These are phyloP conservation scores for Drosophila longiperda DNA, from an alignment of 2,888 invertebrate species.

Conservation along the genomic window DNA sequence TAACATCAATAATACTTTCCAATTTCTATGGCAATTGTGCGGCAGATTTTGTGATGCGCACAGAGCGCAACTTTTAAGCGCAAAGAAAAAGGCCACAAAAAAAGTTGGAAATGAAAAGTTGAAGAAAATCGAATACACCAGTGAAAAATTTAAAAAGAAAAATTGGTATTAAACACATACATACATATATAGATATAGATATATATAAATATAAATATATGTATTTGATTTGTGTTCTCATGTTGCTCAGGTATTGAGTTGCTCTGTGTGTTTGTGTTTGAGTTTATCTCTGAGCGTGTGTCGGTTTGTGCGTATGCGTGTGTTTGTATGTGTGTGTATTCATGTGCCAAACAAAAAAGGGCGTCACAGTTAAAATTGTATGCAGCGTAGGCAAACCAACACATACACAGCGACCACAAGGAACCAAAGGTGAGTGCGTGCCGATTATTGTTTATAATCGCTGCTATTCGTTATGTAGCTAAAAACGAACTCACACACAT, in stretches of 20 bases:
- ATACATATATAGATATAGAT: slow-evolving; percentile 20
- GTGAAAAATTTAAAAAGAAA: slow-evolving; percentile 50
- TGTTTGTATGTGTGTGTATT: slow-evolving; percentile 33
- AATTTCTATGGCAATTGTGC: slow-evolving; percentile 23
- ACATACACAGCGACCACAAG: slow-evolving; percentile 29
- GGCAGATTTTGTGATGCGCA: slow-evolving; percentile 57
- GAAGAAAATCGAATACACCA: slow-evolving; percentile 51
- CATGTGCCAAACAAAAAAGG: slow-evolving; percentile 71
- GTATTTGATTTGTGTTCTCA: slow-evolving; percentile 29
- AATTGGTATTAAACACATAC: slow-evolving; percentile 45
- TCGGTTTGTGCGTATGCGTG: slow-evolving; percentile 12
- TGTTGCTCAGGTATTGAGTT: slow-evolving; percentile 23
- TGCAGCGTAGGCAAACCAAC: slow-evolving; percentile 58
- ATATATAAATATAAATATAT: slow-evolving; percentile 13
- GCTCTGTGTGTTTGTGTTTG: slow-evolving; percentile 13
- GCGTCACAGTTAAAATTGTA: slow-evolving; percentile 69
- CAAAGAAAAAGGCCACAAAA: slow-evolving; percentile 37
- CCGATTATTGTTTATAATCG: slow-evolving; percentile 68
- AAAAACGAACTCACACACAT: slow-evolving; percentile 13
- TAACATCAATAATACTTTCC: slow-evolving; percentile 7
- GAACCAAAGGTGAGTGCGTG: slow-evolving; percentile 72
- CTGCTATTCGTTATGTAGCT: slow-evolving; percentile 33
- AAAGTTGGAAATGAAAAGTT: slow-evolving; percentile 48
- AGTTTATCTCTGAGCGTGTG: slow-evolving; percentile 5
- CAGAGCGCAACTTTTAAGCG: slow-evolving; percentile 54